phyloP scores from a whole-genome alignment of 2,113 vertebrate species.

The Eudorcas thomsonii region DNA sequence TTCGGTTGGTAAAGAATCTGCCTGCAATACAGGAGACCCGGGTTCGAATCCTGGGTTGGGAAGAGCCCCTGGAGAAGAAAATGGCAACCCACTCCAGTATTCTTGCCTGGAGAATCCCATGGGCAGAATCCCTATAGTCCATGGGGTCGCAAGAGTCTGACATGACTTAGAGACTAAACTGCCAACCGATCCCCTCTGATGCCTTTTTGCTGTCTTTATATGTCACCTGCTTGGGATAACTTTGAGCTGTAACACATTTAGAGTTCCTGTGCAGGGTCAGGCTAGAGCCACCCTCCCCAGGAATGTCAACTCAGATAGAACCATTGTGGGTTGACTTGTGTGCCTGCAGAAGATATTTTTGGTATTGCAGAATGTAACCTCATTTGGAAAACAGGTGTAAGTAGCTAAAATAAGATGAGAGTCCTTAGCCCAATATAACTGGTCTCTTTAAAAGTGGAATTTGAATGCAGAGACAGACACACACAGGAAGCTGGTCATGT shows the following conservation, averaged over 20 bases:
- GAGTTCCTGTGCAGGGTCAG: background rate
- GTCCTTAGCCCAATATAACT: background rate
- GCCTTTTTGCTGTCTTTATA: background rate
- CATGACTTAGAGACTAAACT: background rate
- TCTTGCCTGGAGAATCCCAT: background rate
- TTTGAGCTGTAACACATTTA: background rate
- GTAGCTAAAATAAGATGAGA: background rate
- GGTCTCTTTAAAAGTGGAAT: background rate
- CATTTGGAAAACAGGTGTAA: background rate
- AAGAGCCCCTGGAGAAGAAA: background rate
- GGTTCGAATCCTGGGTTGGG: background rate
- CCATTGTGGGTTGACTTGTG: background rate
- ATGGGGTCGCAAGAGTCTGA: background rate
- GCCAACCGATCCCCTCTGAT: background rate
- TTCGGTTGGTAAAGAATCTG: background rate
- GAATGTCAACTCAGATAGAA: background rate
- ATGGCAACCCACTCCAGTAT: background rate
- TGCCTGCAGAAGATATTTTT: background rate
- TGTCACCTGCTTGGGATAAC: background rate
- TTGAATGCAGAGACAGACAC: background rate
- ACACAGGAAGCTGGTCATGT: background rate
- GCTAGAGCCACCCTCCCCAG: background rate
- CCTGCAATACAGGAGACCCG: background rate
- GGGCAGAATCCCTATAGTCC: background rate
- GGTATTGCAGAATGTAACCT: background rate